A percentile compares a stretch with the other conserved stretches of the same genome.
phyloP scores from a whole-genome alignment of 2,888 invertebrate genomes.

The Mamestra brassicae region DNA sequence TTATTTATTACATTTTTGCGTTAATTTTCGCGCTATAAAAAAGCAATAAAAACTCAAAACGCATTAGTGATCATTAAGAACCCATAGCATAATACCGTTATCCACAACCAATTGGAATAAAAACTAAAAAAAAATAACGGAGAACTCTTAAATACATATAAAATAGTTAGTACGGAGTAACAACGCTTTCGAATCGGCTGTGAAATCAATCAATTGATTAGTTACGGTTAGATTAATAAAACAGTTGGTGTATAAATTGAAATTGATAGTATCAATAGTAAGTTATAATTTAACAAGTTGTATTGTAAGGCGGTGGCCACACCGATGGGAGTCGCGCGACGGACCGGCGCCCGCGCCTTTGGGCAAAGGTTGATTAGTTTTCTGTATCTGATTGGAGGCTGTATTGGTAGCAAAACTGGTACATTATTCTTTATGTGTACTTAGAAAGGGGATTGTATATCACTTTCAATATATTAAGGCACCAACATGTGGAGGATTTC shows the following conservation, averaged over 20 bases:
- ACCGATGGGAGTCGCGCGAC: slow-evolving; percentile 26
- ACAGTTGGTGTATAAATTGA: slow-evolving; percentile 70
- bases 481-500: background rate
- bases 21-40: slow-evolving; percentile 41
- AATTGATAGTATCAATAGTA: slow-evolving; percentile 70
- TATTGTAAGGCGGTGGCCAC: slow-evolving; percentile 59
- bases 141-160: slow-evolving; percentile 69
- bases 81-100: slow-evolving; percentile 60
- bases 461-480: background rate
- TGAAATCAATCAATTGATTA: slow-evolving; percentile 76
- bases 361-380: slow-evolving; percentile 53
- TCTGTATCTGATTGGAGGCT: slow-evolving; percentile 55
- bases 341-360: slow-evolving; percentile 45
- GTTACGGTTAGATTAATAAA: slow-evolving; percentile 69
- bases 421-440: slow-evolving; percentile 20
- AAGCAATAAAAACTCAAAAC: slow-evolving; percentile 36
- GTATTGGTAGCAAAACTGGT: slow-evolving; percentile 29
- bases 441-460: slow-evolving; percentile 5
- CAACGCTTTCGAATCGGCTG: slow-evolving; percentile 74
- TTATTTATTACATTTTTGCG: slow-evolving; percentile 46
- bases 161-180: slow-evolving; percentile 65
- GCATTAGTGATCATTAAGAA: slow-evolving; percentile 61
- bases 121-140: slow-evolving; percentile 63
- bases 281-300: slow-evolving; percentile 62
- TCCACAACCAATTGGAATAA: slow-evolving; percentile 53